phyloP scores from a whole-genome alignment of 2,113 vertebrate genomes.

The Otolemur garnettii region DNA sequence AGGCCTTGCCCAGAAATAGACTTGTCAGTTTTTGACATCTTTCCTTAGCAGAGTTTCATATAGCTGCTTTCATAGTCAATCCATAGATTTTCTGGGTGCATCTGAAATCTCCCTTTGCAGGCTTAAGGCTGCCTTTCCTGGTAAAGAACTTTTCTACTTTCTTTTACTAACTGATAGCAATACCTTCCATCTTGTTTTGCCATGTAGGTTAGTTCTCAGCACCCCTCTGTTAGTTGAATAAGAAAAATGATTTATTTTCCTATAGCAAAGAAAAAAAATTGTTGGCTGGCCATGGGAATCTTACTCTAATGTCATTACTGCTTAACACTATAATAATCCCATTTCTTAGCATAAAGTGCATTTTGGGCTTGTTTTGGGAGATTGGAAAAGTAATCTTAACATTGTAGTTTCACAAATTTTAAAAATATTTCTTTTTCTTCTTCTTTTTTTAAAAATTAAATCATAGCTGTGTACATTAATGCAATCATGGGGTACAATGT shows the following conservation, averaged over 20 bases:
- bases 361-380: slow-evolving; percentile 62
- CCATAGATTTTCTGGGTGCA: neutral
- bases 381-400: slow-evolving; percentile 54
- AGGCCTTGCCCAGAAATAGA: neutral
- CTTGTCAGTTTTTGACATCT: neutral
- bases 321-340: neutral
- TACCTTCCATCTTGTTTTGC: neutral
- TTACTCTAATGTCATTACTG: slow-evolving; percentile 39
- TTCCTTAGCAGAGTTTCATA: neutral
- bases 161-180: neutral
- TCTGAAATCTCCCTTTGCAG: neutral
- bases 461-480: no score
- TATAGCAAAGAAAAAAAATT: neutral
- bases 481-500: no score
- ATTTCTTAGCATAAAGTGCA: slow-evolving; percentile 47
- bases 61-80: neutral
- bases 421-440: slow-evolving; percentile 19
- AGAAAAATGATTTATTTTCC: slow-evolving; percentile 60
- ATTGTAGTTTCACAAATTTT: slow-evolving; percentile 39
- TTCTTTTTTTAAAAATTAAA: no score
- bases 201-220: neutral
- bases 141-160: neutral
- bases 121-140: neutral
- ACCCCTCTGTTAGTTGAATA: neutral
- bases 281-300: neutral